Evolutionary conservation across 2,888 invertebrate genomes (phyloP).

Genomic region (Drosophila acutilabella): DNA sequence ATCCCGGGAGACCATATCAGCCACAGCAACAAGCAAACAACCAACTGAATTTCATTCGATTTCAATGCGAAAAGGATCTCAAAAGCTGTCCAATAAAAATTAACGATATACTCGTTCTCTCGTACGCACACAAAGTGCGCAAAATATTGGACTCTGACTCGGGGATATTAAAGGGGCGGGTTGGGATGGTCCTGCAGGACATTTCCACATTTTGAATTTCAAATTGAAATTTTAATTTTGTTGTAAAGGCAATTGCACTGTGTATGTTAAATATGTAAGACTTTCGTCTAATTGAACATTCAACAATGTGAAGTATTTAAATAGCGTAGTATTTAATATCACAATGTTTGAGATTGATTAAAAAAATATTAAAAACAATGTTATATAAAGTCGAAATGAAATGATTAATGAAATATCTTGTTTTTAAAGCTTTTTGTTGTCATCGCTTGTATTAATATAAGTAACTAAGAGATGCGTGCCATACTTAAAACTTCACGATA

Average conservation of each 20-base stretch:
- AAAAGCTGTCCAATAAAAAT: slow-evolving; percentile 83
- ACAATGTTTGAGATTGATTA: too few relatives aligned
- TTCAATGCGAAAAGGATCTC: slow-evolving; percentile 78
- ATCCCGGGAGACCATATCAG: slow-evolving; percentile 43
- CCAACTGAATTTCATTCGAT: slow-evolving; percentile 80
- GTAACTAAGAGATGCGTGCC: too few relatives aligned
- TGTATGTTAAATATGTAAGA: slow-evolving; percentile 17
- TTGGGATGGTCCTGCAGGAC: slow-evolving; percentile 32
- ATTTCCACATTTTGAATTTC: slow-evolving; percentile 32
- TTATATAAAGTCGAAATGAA: too few relatives aligned
- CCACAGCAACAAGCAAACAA: slow-evolving; percentile 75
- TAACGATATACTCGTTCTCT: slow-evolving; percentile 70
- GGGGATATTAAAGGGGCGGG: neutral
- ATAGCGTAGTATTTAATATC: neutral
- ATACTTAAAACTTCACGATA: too few relatives aligned
- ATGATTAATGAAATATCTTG: too few relatives aligned
- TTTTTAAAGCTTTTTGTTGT: too few relatives aligned
- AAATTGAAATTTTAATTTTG: slow-evolving; percentile 70
- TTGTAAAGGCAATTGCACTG: slow-evolving; percentile 46
- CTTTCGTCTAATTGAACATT: slow-evolving; percentile 33
- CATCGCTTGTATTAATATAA: too few relatives aligned
- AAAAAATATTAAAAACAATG: too few relatives aligned
- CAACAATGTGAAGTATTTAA: neutral
- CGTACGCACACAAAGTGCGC: slow-evolving; percentile 69
- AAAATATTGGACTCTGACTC: slow-evolving; percentile 48